Evolutionary conservation across 2,888 invertebrate species (phyloP), one percentile per base, ranked within the genome.

Genomic region (Drosophila austrosaltans): DNA sequence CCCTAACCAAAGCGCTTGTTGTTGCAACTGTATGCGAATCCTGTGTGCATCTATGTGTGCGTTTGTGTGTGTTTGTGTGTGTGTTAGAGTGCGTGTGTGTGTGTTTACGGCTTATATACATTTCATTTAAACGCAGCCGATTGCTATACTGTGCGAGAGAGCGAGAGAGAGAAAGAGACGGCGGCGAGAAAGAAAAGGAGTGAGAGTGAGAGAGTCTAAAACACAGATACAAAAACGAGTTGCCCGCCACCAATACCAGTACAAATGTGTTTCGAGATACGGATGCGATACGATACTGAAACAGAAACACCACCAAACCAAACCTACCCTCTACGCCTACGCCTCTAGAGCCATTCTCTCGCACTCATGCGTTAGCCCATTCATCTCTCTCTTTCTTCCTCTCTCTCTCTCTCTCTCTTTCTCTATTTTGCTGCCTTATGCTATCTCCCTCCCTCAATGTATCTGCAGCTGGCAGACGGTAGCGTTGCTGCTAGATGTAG

Each of bases 41-140:
- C 1, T 71, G 65, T 66, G 54, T 16, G 66, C 30, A 20, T 5
- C 10, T 1, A 2, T 8, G 44, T 5, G 16, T 48, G 44, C 8
- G 3, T 40, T 1, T n/a, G 10, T 60, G 53, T 61, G n/a, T 48
- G 22, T 66, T 56, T 56, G 25, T 60, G 57, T 53, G 54, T 58
- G 63, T 44, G 44, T 28, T n/a, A 16, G 16, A 16, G 16, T 16
- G 16, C 16, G 22, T 68, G 68, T 62, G 53, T 65, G 59, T 63
- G 67, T 68, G 69, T 72, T 69, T 60, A 76, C 75, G 80, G 82
- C 88, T 87, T 83, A 83, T 83, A 85, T 83, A 83, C 83, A 87
- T 87, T 85, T 82, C 83, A 89, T 89, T 83, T 83, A 89, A 83
- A 83, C 86, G 87, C 66, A 71, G 70, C 63, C 78, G 66, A 69